Base-by-base conservation (phyloP, 2,888 invertebrate genomes). In the Dinocampus coccinellae region DNA sequence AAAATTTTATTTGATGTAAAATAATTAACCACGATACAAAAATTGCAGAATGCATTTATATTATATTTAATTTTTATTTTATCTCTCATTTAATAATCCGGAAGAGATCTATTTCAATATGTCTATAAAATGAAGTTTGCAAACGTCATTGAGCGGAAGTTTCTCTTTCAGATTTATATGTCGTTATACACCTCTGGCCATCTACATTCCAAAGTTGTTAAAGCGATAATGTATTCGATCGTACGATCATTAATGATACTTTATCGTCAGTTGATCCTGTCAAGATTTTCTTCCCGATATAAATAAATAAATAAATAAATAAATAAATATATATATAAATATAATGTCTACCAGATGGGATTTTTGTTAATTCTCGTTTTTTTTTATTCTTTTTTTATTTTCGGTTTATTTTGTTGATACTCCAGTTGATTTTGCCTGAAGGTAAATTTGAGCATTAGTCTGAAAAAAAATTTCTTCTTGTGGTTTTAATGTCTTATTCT, bases 191-290 rank as follows among this genome's bases (percentile, higher is more conserved):
- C 74, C 75, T 72, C 65, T 71, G 72, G 77, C 77, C 75, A 74
- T 78, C 75, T 75, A 78, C 78, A 80, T 82, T 76, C 77, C 79
- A 73, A 47, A 79, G 81, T 80, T 79, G 78, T 77, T 78, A 77
- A 78, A 72, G 77, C 80, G 80, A 81, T 83, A 81, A 82, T 81
- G 75, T 79, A 79, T 81, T 79, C 78, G 80, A 80, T 80, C 69
- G 70, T 39, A 61, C 67, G 78, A 78, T 75, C 76, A 81, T 82
- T 82, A 80, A 82, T 76, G 79, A 81, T 80, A 79, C 76, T 82
- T 82, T 82, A 83, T 81, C 75, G 78, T 78, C 72, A 73, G 69
- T 72, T 66, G 66, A 64, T 70, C 61, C 64, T 61, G n/a, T 7
- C 52, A 33, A 66, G 39, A 65, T 65, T 65, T 65, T 55, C 65